Percentiles rank a stretch among this genome's conserved stretches.
Evolutionary conservation across 2,797 vertebrate species (phyloP).

Genomic region (Cuniculus paca): DNA sequence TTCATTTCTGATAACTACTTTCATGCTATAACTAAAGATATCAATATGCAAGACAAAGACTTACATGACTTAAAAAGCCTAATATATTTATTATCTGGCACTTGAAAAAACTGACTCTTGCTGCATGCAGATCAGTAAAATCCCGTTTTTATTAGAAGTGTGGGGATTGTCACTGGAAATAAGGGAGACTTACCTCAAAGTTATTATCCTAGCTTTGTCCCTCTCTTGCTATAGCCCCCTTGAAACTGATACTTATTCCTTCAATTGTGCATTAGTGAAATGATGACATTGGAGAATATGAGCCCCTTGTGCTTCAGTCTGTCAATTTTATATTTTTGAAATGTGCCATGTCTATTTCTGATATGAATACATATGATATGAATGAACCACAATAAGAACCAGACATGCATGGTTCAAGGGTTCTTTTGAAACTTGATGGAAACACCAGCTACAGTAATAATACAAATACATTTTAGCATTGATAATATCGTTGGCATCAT

Average conservation of each 20-base stretch:
- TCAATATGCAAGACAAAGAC: not conserved
- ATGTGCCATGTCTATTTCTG: not conserved
- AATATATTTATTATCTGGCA: not conserved
- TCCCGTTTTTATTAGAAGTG: slow-evolving; percentile 10
- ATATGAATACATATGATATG: slow-evolving; percentile 11
- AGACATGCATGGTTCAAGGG: slow-evolving; percentile 34
- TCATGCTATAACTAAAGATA: not conserved
- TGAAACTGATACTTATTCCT: not conserved
- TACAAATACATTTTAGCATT: slow-evolving; percentile 68
- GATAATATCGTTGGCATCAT: slow-evolving; percentile 69
- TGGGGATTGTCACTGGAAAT: not conserved
- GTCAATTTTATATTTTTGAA: slow-evolving; percentile 19
- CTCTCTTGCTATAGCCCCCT: not conserved
- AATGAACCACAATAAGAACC: slow-evolving; percentile 3
- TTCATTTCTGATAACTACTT: not conserved
- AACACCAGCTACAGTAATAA: slow-evolving; percentile 65
- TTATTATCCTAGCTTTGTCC: not conserved
- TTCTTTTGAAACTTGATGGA: slow-evolving; percentile 48
- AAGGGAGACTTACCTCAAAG: not conserved
- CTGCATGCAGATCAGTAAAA: not conserved
- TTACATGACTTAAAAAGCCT: not conserved
- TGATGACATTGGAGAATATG: not conserved
- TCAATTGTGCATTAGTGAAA: slow-evolving; percentile 23
- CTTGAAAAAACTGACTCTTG: not conserved
- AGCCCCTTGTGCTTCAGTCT: not conserved